These are phyloP conservation scores for Cliona cf. orientalis DNA, from an alignment of 37 sponge, comb jelly and placozoan genomes.

Conservation along the genomic window DNA sequence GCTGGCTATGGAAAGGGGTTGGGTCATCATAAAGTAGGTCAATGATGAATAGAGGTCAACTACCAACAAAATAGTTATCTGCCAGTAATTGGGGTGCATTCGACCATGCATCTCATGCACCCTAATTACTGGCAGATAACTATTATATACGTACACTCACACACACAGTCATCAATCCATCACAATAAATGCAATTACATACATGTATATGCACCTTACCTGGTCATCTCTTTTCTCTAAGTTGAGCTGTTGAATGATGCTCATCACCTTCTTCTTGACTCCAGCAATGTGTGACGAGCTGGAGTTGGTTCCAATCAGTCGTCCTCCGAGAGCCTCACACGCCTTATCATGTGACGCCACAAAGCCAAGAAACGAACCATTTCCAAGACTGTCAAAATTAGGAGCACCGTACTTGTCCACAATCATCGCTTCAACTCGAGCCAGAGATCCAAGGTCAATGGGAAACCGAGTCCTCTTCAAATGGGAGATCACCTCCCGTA, in stretches of 20 bases:
- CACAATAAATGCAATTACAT: too few species aligned
- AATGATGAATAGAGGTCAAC: too few species aligned
- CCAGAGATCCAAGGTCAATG: constrained; percentile 39
- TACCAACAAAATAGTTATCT: too few species aligned
- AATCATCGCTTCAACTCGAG: constrained; percentile 24
- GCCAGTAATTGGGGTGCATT: too few species aligned
- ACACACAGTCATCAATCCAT: too few species aligned
- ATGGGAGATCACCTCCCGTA: background rate
- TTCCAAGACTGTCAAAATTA: constrained; percentile 32
- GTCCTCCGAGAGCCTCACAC: constrained; percentile 22
- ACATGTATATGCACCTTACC: too few species aligned
- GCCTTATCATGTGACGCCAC: constrained; percentile 4
- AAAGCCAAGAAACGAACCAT: constrained; percentile 59
- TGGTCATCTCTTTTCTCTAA: background rate
- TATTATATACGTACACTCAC: too few species aligned
- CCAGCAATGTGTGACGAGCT: background rate
- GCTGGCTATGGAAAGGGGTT: too few species aligned
- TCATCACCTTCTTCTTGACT: constrained; percentile 3
- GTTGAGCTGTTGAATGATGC: constrained; percentile 2
- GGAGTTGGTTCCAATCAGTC: background rate
- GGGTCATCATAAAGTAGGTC: too few species aligned
- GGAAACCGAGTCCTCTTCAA: constrained; percentile 24
- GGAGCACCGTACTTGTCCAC: constrained; percentile 18
- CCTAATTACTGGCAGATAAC: too few species aligned
- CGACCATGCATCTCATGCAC: too few species aligned